phyloP scores from a whole-genome alignment of 2,797 vertebrate genomes.

The Pseudochaenichthys georgianus region DNA sequence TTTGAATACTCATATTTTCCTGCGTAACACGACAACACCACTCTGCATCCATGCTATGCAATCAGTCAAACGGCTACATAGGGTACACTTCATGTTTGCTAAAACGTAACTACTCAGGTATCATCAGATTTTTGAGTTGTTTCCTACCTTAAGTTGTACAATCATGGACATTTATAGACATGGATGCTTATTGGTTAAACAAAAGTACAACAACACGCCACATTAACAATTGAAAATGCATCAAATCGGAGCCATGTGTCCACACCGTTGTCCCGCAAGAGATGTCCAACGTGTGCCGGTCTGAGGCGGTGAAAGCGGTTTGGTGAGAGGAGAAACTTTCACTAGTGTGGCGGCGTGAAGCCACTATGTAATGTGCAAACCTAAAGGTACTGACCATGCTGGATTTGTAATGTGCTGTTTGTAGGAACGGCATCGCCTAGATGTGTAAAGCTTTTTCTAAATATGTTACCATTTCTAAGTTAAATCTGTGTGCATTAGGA shows the following conservation, averaged over 20 bases:
- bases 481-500: constrained; percentile 66
- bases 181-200: neutral
- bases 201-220: neutral
- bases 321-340: constrained; percentile 62
- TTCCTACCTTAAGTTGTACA: constrained; percentile 4
- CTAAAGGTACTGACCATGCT: constrained; percentile 82
- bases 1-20: constrained; percentile 15
- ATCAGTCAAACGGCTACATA: constrained; percentile 10
- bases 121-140: constrained; percentile 6
- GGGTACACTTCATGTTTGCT: neutral
- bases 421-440: constrained; percentile 57
- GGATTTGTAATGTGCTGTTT: constrained; percentile 72
- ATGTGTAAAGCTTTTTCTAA: constrained; percentile 60
- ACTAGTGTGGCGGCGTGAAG: constrained; percentile 70
- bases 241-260: neutral
- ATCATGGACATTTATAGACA: neutral
- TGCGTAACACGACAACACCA: constrained; percentile 10
- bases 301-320: constrained; percentile 37
- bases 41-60: constrained; percentile 32
- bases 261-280: constrained; percentile 29
- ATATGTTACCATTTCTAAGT: constrained; percentile 48
- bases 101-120: constrained; percentile 1
- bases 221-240: neutral
- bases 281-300: constrained; percentile 43
- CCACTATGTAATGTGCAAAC: constrained; percentile 64